These are phyloP conservation scores for Lasiurus cinereus DNA, from an alignment of 2,113 vertebrate genomes.

Conservation along the genomic window DNA sequence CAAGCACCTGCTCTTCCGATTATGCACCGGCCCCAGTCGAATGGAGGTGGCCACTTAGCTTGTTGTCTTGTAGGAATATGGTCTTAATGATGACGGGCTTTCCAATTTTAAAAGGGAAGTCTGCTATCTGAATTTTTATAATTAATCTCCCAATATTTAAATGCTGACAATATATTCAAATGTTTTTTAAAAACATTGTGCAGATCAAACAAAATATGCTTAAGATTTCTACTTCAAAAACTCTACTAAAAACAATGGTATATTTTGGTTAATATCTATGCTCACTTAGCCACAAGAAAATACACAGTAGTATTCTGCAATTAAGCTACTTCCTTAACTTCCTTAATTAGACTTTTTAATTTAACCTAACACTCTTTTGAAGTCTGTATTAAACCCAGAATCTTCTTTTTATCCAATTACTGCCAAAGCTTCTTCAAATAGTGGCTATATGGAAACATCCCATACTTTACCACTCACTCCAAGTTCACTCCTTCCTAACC, in stretches of 20 bases:
- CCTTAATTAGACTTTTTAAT: not conserved
- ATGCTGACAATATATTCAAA: slow-evolving; percentile 23
- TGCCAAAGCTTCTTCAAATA: slow-evolving; percentile 44
- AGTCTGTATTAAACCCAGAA: not conserved
- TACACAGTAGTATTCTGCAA: not conserved
- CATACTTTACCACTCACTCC: not conserved
- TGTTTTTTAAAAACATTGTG: not conserved
- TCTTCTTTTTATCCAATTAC: not conserved
- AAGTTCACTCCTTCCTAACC: not conserved
- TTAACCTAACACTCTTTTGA: slow-evolving; percentile 4
- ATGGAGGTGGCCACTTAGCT: not conserved
- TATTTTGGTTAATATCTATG: slow-evolving; percentile 37
- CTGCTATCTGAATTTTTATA: not conserved
- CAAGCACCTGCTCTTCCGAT: not conserved
- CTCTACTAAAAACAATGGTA: slow-evolving; percentile 48
- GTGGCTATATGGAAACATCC: not conserved
- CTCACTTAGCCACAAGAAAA: slow-evolving; percentile 21
- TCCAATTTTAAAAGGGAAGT: slow-evolving; percentile 49
- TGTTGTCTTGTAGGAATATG: not conserved
- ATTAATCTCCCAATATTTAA: slow-evolving; percentile 16
- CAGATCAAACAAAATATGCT: slow-evolving; percentile 17
- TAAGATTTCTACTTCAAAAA: slow-evolving; percentile 26
- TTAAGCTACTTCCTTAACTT: slow-evolving; percentile 21
- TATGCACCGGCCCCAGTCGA: not conserved
- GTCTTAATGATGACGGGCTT: not conserved